A percentile compares a stretch with the other conserved stretches of the same genome.
phyloP scores from a whole-genome alignment of 2,888 invertebrate genomes.

The Agriopis marginaria region DNA sequence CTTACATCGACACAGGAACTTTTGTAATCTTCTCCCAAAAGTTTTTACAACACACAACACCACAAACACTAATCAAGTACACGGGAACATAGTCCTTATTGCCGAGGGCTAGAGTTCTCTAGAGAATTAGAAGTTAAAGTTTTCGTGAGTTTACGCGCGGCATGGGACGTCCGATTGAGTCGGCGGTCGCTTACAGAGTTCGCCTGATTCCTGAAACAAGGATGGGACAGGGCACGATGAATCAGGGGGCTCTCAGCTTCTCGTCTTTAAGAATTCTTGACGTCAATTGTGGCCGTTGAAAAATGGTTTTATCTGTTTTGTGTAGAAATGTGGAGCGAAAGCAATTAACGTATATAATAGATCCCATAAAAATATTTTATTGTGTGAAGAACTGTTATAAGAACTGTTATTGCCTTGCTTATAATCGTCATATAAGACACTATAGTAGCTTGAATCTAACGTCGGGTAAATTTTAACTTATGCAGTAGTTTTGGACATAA shows the following conservation, averaged over 20 bases:
- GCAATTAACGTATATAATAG: slow-evolving; percentile 13
- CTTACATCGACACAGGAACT: slow-evolving; percentile 28
- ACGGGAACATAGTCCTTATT: slow-evolving; percentile 28
- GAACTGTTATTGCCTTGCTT: background rate
- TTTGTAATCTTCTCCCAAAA: slow-evolving; percentile 28
- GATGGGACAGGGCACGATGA: slow-evolving; percentile 34
- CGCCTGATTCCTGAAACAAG: slow-evolving; percentile 54
- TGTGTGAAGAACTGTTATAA: background rate
- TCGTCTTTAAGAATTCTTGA: slow-evolving; percentile 24
- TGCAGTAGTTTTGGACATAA: background rate
- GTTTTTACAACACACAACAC: slow-evolving; percentile 33
- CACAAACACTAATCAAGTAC: slow-evolving; percentile 24
- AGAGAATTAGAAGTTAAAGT: slow-evolving; percentile 20
- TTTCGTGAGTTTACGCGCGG: slow-evolving; percentile 29
- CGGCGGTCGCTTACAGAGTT: slow-evolving; percentile 55
- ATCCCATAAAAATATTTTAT: slow-evolving; percentile 10
- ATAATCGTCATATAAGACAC: background rate
- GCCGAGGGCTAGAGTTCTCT: slow-evolving; percentile 21
- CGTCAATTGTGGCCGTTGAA: slow-evolving; percentile 27
- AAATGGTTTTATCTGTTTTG: slow-evolving; percentile 16
- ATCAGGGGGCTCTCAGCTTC: slow-evolving; percentile 34
- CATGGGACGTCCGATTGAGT: slow-evolving; percentile 54
- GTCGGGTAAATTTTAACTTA: background rate
- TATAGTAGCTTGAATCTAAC: background rate
- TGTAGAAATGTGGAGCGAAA: slow-evolving; percentile 1